Base-by-base conservation (phyloP, 2,888 invertebrate genomes). In the Cerceris rybyensis region DNA sequence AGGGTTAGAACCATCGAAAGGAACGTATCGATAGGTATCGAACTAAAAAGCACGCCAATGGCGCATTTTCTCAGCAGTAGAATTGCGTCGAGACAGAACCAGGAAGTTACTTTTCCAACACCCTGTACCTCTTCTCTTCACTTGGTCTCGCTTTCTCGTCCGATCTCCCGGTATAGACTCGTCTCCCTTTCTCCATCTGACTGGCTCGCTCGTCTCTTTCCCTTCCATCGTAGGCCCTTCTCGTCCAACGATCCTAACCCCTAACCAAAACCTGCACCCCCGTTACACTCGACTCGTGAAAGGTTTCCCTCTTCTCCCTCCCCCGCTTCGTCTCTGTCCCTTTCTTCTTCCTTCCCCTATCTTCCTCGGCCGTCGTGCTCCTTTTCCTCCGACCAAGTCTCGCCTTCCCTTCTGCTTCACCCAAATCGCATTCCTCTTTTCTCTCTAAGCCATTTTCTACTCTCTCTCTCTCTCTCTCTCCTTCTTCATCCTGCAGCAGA, bases 261-360 rank as follows among this genome's bases (percentile, higher is more conserved):
- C 87, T 79, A 85, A 80, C 85, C 80, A 76, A 85, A 87, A 80
- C 78, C 84, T 79, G 81, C 80, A 81, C 80, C 84, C 80, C 86
- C 81, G 77, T 76, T 80, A 75, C 72, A 80, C 70, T 82, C 78
- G 61, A 83, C 75, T 80, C 80, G 70, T 79, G 81, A 81, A 85
- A 85, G 82, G 79, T 79, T 83, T 82, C 83, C 77, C 72, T 78
- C 73, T 75, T 68, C 58, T 68, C 72, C 52, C 66, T 70, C 70
- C 65, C 65, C 9, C 68, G 9, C 7, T 54, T 8, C 28, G 28
- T 28, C 42, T 11, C 39, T 46, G 54, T 68, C 43, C 11, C 17
- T 8, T 28, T 61, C 28, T 41, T 52, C 17, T 16, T 46, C 42
- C 42, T 46, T 63, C n/a, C 46, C 57, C 64, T 61, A 49, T 46